A percentile compares a stretch with the other conserved stretches of the same genome.
Conservation (phyloP, 2,888 invertebrate genomes). For the Crocallis elinguaria region DNA sequence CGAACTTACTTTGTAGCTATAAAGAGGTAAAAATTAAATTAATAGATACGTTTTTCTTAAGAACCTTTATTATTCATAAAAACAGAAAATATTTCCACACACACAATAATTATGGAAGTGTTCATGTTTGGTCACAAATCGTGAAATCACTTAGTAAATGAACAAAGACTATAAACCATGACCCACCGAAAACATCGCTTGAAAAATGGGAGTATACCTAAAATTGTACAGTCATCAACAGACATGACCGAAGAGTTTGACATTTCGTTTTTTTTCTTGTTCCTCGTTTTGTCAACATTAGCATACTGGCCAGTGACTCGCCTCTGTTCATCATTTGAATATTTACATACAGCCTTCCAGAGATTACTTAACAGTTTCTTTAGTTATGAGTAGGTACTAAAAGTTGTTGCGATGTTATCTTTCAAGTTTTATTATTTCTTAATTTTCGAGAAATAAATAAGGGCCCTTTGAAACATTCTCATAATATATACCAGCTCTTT, state of each 20-base stretch:
- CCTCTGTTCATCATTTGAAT: constrained; percentile 63
- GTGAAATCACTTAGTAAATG: no score
- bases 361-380: constrained; percentile 40
- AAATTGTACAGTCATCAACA: constrained; percentile 77
- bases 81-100: no score
- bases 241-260: constrained; percentile 64
- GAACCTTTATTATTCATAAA: no score
- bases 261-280: constrained; percentile 58
- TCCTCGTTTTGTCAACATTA: constrained; percentile 61
- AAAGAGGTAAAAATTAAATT: no score
- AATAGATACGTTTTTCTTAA: no score
- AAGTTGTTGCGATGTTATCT: constrained; percentile 31
- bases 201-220: constrained; percentile 70
- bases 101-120: constrained; percentile 29
- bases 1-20: no score
- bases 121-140: constrained; percentile 38
- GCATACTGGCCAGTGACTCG: constrained; percentile 75
- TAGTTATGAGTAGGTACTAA: constrained; percentile 36
- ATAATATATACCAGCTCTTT: no score
- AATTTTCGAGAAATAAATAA: neutral
- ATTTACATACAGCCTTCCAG: constrained; percentile 65
- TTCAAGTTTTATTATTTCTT: constrained; percentile 18
- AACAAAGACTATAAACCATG: constrained; percentile 58
- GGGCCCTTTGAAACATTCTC: no score
- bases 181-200: constrained; percentile 60